phyloP scores from a whole-genome alignment of 2,113 vertebrate species.

The Triplophysa tibetana region DNA sequence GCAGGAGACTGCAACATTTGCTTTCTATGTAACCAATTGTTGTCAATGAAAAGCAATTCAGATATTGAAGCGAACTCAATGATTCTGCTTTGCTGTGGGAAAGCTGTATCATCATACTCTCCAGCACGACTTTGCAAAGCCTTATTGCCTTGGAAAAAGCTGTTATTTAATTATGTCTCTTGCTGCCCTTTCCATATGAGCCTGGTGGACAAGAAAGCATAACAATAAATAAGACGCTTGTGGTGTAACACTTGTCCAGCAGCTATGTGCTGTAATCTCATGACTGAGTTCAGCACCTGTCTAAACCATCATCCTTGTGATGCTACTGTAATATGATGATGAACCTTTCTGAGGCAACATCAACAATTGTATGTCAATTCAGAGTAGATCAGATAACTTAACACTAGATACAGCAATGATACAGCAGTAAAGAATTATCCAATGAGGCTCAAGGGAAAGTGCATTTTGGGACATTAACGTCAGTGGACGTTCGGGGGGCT shows the following conservation, averaged over 20 bases:
- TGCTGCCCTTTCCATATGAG: conserved; percentile 18
- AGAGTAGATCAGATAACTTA: neutral
- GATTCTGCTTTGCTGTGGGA: neutral
- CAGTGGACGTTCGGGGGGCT: neutral
- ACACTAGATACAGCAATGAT: neutral
- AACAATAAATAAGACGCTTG: neutral
- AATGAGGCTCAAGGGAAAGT: neutral
- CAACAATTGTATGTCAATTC: neutral
- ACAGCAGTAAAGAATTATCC: neutral
- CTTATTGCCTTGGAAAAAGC: conserved; percentile 37
- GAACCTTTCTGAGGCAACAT: neutral
- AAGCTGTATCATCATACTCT: conserved; percentile 28
- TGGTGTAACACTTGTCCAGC: neutral
- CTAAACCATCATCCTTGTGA: neutral
- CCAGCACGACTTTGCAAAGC: neutral
- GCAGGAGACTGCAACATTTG: neutral
- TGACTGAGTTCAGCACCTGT: conserved; percentile 5
- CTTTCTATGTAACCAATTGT: neutral
- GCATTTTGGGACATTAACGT: neutral
- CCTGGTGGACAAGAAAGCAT: conserved; percentile 1
- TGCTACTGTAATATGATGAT: neutral
- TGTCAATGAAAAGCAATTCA: conserved; percentile 18
- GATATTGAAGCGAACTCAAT: conserved; percentile 1
- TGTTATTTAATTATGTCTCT: conserved; percentile 41
- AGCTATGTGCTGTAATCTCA: conserved; percentile 7